Base-by-base conservation (phyloP, 2,888 invertebrate genomes). In the Drosophila testacea region DNA sequence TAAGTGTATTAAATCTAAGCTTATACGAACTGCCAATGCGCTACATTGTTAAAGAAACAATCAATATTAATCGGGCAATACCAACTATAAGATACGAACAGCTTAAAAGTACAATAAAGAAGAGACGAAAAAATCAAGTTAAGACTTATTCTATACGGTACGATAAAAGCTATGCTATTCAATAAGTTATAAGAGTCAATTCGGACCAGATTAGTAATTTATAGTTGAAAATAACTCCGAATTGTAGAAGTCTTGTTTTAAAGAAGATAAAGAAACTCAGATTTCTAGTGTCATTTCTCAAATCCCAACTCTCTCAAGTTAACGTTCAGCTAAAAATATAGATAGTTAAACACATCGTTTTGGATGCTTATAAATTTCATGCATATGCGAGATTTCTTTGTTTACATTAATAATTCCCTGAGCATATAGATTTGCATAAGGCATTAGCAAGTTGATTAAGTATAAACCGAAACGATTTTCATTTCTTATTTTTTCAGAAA, bases 381-480 rank as follows among this genome's bases (percentile, higher is more conserved):
- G 88, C 88, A 84, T 89, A 86, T 83, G 89, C 80, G 90, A 84
- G 90, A 89, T 85, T 85, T 89, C 70, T 51, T 77, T 87, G 84
- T 87, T 73, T 81, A 50, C 89, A 73, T 83, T 80, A 72, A 74
- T 79, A 82, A 76, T 76, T 82, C 79, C 73, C 68, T 52, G 32
- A n/a, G 41, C 39, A 36, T 54, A 64, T 30, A 27, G 61, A 88
- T 89, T 89, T 89, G 72, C 90, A 76, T 81, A 85, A 74, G 56
- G 55, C 65, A 68, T 84, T 89, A 82, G 74, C 83, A 73, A 67
- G 54, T 69, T 75, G 74, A 74, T 87, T 88, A 83, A 73, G 22
- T 44, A 27, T 38, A 47, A 36, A 38, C 13, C 52, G 64, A 73
- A 69, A 42, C 69, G 83, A 68, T 79, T 86, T 78, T 36, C 64